phyloP scores from a whole-genome alignment of 92 coral and sea anemone genomes.

The Plumapathes pennacea region DNA sequence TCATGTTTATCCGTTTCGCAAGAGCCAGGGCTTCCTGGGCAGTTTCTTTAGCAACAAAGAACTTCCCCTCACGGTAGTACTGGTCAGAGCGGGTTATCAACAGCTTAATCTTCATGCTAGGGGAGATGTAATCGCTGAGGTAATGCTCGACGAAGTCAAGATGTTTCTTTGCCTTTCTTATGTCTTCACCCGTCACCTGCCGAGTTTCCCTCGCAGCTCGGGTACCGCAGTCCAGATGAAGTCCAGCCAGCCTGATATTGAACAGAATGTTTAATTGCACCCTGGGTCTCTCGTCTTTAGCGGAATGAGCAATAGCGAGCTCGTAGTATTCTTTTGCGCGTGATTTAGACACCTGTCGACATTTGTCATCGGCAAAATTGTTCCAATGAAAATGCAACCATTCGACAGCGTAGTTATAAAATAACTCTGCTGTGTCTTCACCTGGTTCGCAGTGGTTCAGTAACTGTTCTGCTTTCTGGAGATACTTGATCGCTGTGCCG shows the following conservation, averaged over 20 bases:
- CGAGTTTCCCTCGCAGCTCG: neutral
- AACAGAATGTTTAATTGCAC: too few relatives aligned
- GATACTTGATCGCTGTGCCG: constrained; percentile 3
- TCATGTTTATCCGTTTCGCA: neutral
- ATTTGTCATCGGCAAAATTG: too few relatives aligned
- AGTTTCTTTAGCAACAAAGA: constrained; percentile 1
- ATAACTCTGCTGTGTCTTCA: neutral
- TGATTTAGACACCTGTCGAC: neutral
- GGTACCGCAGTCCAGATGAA: neutral
- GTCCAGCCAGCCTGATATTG: neutral
- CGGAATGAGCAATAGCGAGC: neutral
- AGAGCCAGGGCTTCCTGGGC: constrained; percentile 1
- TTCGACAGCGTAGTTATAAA: constrained; percentile 10
- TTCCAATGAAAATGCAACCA: too few relatives aligned
- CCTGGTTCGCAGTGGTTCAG: neutral
- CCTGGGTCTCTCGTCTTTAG: too few relatives aligned
- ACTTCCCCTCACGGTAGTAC: neutral
- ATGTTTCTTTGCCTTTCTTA: neutral
- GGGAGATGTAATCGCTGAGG: neutral
- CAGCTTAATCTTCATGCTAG: neutral
- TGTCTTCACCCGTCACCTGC: neutral
- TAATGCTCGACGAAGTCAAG: neutral
- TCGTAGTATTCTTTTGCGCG: constrained; percentile 1
- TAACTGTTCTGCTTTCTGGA: neutral
- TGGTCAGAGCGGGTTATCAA: constrained; percentile 3